phyloP scores from a whole-genome alignment of 2,888 invertebrate species.

The Heliconius cydno region DNA sequence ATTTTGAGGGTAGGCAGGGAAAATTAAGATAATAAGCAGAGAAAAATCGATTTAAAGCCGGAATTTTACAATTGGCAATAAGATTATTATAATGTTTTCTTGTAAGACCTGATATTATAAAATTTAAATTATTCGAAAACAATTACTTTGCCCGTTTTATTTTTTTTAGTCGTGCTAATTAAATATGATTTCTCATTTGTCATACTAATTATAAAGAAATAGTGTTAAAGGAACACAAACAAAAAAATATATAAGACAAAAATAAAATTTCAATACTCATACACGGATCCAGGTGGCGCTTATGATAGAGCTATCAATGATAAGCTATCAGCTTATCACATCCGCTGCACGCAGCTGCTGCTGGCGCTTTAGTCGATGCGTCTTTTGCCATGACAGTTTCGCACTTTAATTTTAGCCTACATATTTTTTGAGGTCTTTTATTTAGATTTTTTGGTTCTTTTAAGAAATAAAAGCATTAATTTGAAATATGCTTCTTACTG shows the following conservation, averaged over 20 bases:
- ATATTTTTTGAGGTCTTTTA: neutral
- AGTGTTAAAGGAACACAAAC: neutral
- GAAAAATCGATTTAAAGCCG: neutral
- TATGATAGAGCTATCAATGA: conserved; percentile 52
- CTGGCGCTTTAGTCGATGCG: conserved; percentile 15
- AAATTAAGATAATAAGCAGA: neutral
- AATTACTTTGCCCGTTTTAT: too few relatives aligned
- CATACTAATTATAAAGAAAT: too few relatives aligned
- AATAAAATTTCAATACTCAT: conserved; percentile 22
- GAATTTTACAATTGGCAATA: neutral
- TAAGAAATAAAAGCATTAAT: neutral
- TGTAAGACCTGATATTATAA: too few relatives aligned
- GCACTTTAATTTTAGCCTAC: conserved; percentile 11
- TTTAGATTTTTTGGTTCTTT: neutral
- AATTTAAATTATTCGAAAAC: too few relatives aligned
- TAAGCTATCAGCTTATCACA: conserved; percentile 65
- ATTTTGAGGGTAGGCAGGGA: neutral
- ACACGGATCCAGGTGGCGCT: conserved; percentile 47
- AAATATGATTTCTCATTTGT: too few relatives aligned
- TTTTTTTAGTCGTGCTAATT: too few relatives aligned
- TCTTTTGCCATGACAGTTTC: conserved; percentile 22
- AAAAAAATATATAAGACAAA: neutral
- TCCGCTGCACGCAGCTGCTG: conserved; percentile 63
- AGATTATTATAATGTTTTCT: too few relatives aligned
- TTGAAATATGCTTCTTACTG: neutral